These are phyloP conservation scores for Morus bassanus DNA, from an alignment of 2,797 vertebrate species.

Conservation along the genomic window DNA sequence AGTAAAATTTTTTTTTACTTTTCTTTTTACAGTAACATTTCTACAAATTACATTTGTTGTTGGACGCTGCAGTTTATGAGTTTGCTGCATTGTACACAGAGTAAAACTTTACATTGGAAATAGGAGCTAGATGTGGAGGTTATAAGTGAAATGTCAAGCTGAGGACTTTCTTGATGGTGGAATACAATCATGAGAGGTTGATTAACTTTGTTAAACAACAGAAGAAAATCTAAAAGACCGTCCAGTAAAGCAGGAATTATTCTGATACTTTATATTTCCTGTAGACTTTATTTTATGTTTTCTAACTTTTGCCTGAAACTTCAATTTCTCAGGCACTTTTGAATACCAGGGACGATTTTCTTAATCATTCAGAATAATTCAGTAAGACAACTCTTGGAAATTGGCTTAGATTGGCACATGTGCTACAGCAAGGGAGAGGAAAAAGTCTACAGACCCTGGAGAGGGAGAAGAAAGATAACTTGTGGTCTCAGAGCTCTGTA, in stretches of 20 bases:
- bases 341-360: not conserved
- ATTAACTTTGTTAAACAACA: not conserved
- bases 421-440: not conserved
- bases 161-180: not conserved
- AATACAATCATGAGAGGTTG: not conserved
- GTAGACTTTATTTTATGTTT: not conserved
- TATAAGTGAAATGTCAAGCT: not conserved
- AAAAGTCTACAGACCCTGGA: not conserved
- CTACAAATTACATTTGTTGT: not conserved
- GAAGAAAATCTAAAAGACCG: not conserved
- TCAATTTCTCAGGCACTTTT: not conserved
- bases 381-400: not conserved
- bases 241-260: not conserved
- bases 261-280: not conserved
- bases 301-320: not conserved
- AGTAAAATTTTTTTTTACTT: not conserved
- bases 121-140: not conserved
- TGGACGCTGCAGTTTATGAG: not conserved
- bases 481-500: not conserved
- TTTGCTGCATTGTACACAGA: not conserved
- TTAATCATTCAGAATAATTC: not conserved
- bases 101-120: not conserved
- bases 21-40: not conserved
- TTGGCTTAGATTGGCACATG: not conserved
- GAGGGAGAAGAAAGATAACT: not conserved